Conservation (phyloP, 2,797 vertebrate genomes). For the Gymnoscopelus braueri region DNA sequence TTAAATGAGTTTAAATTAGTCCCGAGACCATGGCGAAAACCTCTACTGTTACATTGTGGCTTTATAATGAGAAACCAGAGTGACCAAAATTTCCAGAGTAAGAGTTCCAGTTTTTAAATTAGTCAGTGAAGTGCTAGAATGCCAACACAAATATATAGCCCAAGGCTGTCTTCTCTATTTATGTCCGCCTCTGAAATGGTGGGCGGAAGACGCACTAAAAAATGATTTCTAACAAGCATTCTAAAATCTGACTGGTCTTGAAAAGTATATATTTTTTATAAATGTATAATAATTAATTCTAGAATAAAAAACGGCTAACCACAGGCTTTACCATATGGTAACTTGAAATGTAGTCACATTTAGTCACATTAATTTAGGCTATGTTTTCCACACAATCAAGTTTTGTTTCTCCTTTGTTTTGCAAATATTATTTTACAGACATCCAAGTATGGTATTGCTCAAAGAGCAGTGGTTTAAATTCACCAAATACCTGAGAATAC, state of each 20-base stretch:
- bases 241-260: slow-evolving; percentile 25
- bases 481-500: slow-evolving; percentile 78
- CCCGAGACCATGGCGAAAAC: slow-evolving; percentile 6
- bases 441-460: slow-evolving; percentile 17
- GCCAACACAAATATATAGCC: slow-evolving; percentile 37
- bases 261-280: slow-evolving; percentile 4
- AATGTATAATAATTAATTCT: slow-evolving; percentile 4
- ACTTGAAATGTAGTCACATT: background rate
- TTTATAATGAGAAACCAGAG: slow-evolving; percentile 61
- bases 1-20: slow-evolving; percentile 26
- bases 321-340: background rate
- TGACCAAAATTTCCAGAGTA: slow-evolving; percentile 62
- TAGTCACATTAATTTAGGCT: background rate
- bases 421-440: slow-evolving; percentile 7
- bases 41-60: slow-evolving; percentile 46
- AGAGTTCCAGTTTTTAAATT: slow-evolving; percentile 45
- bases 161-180: slow-evolving; percentile 50
- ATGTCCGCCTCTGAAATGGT: slow-evolving; percentile 53
- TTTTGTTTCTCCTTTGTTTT: slow-evolving; percentile 6
- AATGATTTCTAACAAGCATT: slow-evolving; percentile 40
- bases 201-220: slow-evolving; percentile 42
- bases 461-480: slow-evolving; percentile 41
- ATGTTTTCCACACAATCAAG: background rate
- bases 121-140: slow-evolving; percentile 29
- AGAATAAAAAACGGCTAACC: slow-evolving; percentile 22